Base-by-base conservation (phyloP, 2,888 invertebrate species). In the Dicranocentrus wangi region DNA sequence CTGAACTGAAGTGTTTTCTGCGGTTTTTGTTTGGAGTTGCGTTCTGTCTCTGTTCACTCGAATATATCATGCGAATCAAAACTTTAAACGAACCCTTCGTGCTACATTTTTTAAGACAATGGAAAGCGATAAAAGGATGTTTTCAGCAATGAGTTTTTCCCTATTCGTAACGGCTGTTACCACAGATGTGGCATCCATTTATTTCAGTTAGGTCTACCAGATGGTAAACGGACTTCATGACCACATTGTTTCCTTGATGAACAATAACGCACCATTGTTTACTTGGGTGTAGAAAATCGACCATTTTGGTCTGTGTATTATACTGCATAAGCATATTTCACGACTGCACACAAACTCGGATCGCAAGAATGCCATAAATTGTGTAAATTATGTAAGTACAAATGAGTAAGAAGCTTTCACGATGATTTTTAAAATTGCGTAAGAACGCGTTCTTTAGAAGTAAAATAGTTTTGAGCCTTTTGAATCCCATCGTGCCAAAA, bases 171-270 rank as follows among this genome's bases (percentile, higher is more conserved):
- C 55, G 55, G 55, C 65, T 65, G 28, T 42, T 55, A 53, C 65
- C 65, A 55, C 55, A 73, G 28, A 65, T 55, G 61, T 39, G 58
- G 27, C 60, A 58, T 39, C 53, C 65, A 65, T 51, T 72, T 63
- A 28, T 19, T 60, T 42, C 32, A 39, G 43, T 68, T 53, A 25
- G 72, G 21, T 39, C 32, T 19, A 55, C 47, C 39, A 23, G 8
- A 32, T 43, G 13, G 8, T 21, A 21, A 39, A 58, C 5, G 55
- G 58, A 51, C 47, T 68, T 76, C 66, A 76, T 68, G 75, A 76
- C 75, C 75, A 60, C 75, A 76, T 76, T 76, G 75, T 76, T 39
- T 68, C 21, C 55, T 65, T 73, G 73, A 76, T 60, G 75, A 76
- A 76, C 58, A 68, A 47, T 76, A 76, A 76, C 66, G 75, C 25